phyloP scores from a whole-genome alignment of 2,797 vertebrate genomes.

The Hozukius guyotensis region DNA sequence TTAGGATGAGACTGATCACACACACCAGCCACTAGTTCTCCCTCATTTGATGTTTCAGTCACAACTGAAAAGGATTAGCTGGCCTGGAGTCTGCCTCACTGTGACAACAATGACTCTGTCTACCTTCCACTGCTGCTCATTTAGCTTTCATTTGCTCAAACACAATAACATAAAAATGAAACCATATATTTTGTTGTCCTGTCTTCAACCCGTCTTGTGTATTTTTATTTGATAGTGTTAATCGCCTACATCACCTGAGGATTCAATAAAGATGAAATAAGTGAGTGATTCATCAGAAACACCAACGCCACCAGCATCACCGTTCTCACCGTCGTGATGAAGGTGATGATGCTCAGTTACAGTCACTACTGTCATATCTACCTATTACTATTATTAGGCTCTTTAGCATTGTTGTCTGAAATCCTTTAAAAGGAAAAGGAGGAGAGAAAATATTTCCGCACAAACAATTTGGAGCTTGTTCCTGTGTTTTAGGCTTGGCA shows the following conservation, averaged over 20 bases:
- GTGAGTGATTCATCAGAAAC: constrained; percentile 41
- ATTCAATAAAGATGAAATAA: constrained; percentile 5
- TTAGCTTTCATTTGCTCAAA: background rate
- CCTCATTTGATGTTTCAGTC: constrained; percentile 30
- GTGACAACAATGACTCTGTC: constrained; percentile 25
- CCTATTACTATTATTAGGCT: background rate
- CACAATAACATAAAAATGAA: background rate
- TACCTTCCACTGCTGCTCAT: background rate
- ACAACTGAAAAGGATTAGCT: constrained; percentile 37
- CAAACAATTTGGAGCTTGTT: background rate
- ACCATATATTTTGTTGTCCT: background rate
- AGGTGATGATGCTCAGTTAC: background rate
- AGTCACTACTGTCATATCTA: background rate
- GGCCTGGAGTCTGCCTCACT: constrained; percentile 8
- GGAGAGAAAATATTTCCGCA: background rate
- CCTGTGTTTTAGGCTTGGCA: background rate
- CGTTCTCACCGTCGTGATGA: background rate
- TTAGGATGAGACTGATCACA: constrained; percentile 35
- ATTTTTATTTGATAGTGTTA: constrained; percentile 16
- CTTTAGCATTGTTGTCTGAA: background rate
- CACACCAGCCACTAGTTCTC: constrained; percentile 33
- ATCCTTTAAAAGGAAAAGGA: background rate
- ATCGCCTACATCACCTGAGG: constrained; percentile 10
- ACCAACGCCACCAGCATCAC: background rate
- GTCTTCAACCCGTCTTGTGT: background rate